Conservation (phyloP, 2,888 invertebrate species). For the Luperina nickerlii region DNA sequence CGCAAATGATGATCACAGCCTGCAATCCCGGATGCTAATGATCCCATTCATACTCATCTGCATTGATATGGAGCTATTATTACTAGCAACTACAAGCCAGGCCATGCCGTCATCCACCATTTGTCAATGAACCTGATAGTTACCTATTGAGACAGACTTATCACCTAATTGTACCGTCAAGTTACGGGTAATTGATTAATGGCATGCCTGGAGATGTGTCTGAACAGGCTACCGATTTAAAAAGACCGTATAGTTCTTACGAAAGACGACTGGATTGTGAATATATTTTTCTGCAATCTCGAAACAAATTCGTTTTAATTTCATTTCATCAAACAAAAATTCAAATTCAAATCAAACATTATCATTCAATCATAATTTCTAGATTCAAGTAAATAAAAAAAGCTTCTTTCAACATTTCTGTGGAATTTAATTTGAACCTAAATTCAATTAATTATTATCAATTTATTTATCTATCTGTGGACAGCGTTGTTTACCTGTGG, state of each 20-base stretch:
- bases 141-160: slow-evolving; percentile 69
- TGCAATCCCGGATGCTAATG: slow-evolving; percentile 80
- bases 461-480: no score
- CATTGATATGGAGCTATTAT: slow-evolving; percentile 84
- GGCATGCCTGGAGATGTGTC: slow-evolving; percentile 5
- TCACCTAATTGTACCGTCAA: slow-evolving; percentile 68
- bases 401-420: neutral
- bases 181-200: slow-evolving; percentile 63
- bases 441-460: no score
- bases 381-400: neutral
- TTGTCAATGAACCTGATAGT: slow-evolving; percentile 69
- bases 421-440: neutral
- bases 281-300: neutral
- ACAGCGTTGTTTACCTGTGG: no score
- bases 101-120: slow-evolving; percentile 67
- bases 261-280: neutral
- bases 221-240: neutral
- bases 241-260: neutral
- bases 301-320: neutral
- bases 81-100: slow-evolving; percentile 74
- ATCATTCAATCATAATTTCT: neutral
- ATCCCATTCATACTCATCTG: slow-evolving; percentile 86
- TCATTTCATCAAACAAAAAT: neutral
- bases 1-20: slow-evolving; percentile 81
- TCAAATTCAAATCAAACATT: neutral